A percentile compares a stretch with the other conserved stretches of the same genome.
These are phyloP conservation scores for Chaitophorus viminalis DNA, from an alignment of 2,888 invertebrate genomes.

Conservation along the genomic window DNA sequence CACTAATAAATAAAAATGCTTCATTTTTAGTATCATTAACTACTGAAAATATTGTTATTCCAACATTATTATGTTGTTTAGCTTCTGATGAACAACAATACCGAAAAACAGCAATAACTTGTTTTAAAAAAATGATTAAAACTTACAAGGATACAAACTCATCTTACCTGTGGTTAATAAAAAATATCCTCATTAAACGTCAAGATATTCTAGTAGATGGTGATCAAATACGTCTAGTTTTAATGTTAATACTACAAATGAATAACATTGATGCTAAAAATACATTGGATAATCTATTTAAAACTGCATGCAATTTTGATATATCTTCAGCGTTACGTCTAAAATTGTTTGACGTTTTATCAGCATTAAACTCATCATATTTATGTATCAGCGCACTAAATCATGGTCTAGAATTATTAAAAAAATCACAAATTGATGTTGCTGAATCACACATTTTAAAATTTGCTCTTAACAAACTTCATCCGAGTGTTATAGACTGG, in stretches of 20 bases:
- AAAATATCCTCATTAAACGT: constrained; percentile 39
- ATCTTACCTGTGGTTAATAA: constrained; percentile 49
- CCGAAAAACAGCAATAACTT: constrained; percentile 29
- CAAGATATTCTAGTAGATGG: constrained; percentile 43
- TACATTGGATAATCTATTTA: constrained; percentile 32
- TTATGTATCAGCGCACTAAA: constrained; percentile 6
- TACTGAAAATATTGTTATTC: constrained; percentile 37
- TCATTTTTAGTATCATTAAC: constrained; percentile 26
- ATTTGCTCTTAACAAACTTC: constrained; percentile 51
- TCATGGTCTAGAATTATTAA: constrained; percentile 42
- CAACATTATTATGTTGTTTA: constrained; percentile 53
- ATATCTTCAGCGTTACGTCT: constrained; percentile 45
- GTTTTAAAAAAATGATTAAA: constrained; percentile 39
- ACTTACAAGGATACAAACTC: constrained; percentile 32
- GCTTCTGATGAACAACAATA: constrained; percentile 11
- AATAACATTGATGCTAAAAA: constrained; percentile 33
- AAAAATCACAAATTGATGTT: constrained; percentile 52
- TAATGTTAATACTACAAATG: constrained; percentile 37
- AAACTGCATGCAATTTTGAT: constrained; percentile 46
- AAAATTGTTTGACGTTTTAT: constrained; percentile 49
- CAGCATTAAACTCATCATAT: constrained; percentile 39
- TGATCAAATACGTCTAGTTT: constrained; percentile 50
- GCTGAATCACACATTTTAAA: constrained; percentile 59
- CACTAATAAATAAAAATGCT: constrained; percentile 36
- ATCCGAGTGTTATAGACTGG: constrained; percentile 54